phyloP scores from a whole-genome alignment of 2,113 vertebrate species.

The Menidia beryllina region DNA sequence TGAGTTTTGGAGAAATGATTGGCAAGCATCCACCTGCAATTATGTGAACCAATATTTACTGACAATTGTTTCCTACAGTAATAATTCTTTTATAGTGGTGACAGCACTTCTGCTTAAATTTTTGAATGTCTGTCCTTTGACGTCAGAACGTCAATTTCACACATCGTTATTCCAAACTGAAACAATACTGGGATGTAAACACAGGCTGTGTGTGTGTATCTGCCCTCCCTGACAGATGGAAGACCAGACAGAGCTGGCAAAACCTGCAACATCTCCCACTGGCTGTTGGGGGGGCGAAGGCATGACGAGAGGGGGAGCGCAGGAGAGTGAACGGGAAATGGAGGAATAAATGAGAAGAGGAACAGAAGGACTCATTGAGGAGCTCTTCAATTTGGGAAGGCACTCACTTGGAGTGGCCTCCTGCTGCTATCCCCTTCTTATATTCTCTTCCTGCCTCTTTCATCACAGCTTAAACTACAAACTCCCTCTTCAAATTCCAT shows the following conservation, averaged over 20 bases:
- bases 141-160: constrained; percentile 30
- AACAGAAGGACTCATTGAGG: constrained; percentile 73
- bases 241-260: constrained; percentile 69
- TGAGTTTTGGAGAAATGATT: not conserved
- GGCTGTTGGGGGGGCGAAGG: constrained; percentile 44
- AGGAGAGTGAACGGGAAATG: constrained; percentile 40
- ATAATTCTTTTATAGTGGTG: not conserved
- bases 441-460: constrained; percentile 23
- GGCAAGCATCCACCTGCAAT: not conserved
- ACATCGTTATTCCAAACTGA: constrained; percentile 13
- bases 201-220: constrained; percentile 33
- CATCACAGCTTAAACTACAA: constrained; percentile 30
- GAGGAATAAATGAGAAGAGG: constrained; percentile 51
- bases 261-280: constrained; percentile 62
- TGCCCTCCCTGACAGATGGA: constrained; percentile 61
- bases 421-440: constrained; percentile 41
- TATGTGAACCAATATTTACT: not conserved
- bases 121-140: not conserved
- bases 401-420: constrained; percentile 63
- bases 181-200: constrained; percentile 54
- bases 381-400: constrained; percentile 69
- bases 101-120: not conserved
- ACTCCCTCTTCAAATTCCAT: constrained; percentile 31
- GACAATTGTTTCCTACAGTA: not conserved
- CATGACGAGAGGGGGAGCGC: constrained; percentile 37